Percentiles rank a stretch among this genome's conserved stretches.
These are phyloP conservation scores for Lepidurus couesii DNA, from an alignment of 1,140 invertebrate genomes.

Conservation along the genomic window DNA sequence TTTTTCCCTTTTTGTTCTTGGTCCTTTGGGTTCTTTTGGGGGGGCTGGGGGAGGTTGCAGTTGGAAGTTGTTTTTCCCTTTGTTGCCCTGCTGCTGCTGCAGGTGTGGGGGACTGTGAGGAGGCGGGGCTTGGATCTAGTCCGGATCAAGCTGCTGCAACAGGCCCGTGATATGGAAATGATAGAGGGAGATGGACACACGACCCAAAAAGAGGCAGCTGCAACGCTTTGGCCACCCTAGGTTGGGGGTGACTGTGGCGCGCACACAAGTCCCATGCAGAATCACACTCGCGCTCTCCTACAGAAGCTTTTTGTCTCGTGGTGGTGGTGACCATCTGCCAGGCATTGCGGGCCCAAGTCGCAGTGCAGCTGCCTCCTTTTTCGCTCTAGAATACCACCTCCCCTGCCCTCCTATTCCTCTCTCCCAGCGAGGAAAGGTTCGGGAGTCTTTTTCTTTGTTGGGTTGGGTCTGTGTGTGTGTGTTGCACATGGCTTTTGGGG, in stretches of 20 bases:
- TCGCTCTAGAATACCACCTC: no score
- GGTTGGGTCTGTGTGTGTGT: not conserved
- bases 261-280: not conserved
- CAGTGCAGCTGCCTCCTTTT: not conserved
- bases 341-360: not conserved
- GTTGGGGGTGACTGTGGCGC: no score
- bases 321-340: constrained; percentile 22
- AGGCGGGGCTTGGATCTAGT: not conserved
- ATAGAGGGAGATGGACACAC: not conserved
- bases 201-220: constrained; percentile 12
- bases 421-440: not conserved
- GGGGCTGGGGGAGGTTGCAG: not conserved
- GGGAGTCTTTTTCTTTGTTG: not conserved
- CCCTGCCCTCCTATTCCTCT: not conserved
- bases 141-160: not conserved
- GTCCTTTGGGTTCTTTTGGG: not conserved
- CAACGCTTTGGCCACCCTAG: not conserved
- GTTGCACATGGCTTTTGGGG: not conserved
- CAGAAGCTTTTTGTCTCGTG: constrained; percentile 1
- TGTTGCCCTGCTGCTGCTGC: not conserved
- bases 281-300: not conserved
- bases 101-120: not conserved
- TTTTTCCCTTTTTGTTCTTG: not conserved
- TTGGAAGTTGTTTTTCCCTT: not conserved
- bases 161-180: not conserved